Conservation (phyloP, 2,113 vertebrate species). For the Leptobrachium ailaonicum region DNA sequence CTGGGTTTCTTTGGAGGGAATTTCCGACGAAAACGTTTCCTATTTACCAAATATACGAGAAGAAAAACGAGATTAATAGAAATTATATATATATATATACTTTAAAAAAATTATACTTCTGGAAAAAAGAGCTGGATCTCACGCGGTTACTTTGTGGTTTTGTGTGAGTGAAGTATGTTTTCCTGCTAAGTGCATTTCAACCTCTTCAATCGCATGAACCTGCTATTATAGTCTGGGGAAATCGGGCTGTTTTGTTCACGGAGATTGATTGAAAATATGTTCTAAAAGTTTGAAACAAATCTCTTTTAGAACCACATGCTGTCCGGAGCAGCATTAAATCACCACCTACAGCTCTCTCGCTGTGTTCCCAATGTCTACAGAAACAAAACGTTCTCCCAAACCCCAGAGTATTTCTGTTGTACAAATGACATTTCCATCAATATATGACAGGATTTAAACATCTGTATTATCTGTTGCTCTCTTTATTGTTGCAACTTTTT, state of each 20-base stretch:
- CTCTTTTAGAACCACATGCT: constrained; percentile 8
- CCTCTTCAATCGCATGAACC: constrained; percentile 10
- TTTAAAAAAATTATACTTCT: constrained; percentile 7
- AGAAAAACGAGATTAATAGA: constrained; percentile 5
- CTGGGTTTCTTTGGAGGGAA: constrained; percentile 41
- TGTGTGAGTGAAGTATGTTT: constrained; percentile 16
- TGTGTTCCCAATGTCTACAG: constrained; percentile 7
- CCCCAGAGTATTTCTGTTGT: background rate
- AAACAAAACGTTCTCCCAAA: constrained; percentile 3
- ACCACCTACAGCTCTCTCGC: constrained; percentile 25
- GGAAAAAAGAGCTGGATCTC: background rate
- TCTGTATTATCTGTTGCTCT: background rate
- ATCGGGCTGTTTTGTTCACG: constrained; percentile 27
- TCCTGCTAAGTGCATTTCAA: constrained; percentile 27
- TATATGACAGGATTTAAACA: background rate
- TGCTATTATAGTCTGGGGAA: constrained; percentile 32
- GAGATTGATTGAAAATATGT: constrained; percentile 42
- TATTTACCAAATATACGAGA: constrained; percentile 30
- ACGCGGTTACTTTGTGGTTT: constrained; percentile 27
- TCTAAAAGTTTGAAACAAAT: constrained; percentile 35
- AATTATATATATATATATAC: background rate
- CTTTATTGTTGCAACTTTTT: background rate
- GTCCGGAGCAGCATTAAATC: constrained; percentile 17
- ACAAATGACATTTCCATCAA: background rate
- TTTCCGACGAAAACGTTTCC: constrained; percentile 54